phyloP scores from a whole-genome alignment of 2,113 vertebrate genomes.

The Grus americana region DNA sequence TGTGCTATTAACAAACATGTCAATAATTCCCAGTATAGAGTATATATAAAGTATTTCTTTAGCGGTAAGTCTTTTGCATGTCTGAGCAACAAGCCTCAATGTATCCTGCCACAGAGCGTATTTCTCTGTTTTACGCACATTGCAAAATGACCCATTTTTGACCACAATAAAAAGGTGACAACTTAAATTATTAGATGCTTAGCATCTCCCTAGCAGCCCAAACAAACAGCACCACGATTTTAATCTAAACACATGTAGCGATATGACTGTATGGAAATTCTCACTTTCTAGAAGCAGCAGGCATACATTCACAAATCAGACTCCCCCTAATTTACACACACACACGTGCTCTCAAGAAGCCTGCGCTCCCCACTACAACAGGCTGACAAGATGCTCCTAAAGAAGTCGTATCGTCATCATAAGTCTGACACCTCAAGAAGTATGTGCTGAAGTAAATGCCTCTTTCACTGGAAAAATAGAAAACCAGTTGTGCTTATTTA shows the following conservation, averaged over 20 bases:
- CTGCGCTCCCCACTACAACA: background rate
- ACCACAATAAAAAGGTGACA: background rate
- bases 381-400: background rate
- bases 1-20: background rate
- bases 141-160: background rate
- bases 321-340: background rate
- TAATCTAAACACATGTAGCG: background rate
- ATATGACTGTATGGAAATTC: background rate
- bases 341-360: accelerated
- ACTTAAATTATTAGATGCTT: background rate
- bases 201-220: background rate
- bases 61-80: background rate
- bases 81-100: background rate
- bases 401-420: accelerated
- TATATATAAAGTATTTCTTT: background rate
- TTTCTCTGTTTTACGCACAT: accelerated
- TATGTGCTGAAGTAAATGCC: background rate
- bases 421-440: background rate
- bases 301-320: background rate
- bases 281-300: background rate
- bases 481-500: background rate
- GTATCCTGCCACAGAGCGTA: background rate
- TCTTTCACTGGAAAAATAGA: background rate
- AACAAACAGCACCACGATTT: background rate
- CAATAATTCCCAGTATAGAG: background rate